Conservation (phyloP, 2,888 invertebrate genomes). For the Erebia aethiops region DNA sequence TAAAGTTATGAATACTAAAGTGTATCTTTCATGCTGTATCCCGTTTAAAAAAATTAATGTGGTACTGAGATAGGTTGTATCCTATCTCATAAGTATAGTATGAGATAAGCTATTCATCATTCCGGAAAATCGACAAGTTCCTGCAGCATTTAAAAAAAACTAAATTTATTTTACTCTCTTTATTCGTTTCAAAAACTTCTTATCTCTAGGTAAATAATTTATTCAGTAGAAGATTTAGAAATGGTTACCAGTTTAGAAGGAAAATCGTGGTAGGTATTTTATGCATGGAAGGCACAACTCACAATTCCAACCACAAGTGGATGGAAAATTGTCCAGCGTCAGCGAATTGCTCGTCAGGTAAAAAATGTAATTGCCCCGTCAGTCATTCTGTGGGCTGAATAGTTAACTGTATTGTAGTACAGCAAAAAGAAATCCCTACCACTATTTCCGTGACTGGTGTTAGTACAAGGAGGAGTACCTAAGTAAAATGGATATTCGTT, state of each 20-base stretch:
- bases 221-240: not conserved
- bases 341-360: constrained; percentile 24
- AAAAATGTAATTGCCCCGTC: constrained; percentile 32
- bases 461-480: not conserved
- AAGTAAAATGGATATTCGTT: too few species aligned
- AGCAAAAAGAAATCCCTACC: not conserved
- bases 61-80: too few species aligned
- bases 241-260: not conserved
- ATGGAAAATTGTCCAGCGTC: constrained; percentile 16
- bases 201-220: not conserved
- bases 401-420: not conserved
- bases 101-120: too few species aligned
- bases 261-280: constrained; percentile 6
- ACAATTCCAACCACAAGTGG: constrained; percentile 3
- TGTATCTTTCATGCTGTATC: too few species aligned
- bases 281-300: not conserved
- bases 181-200: not conserved
- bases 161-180: too few species aligned
- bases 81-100: too few species aligned
- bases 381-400: constrained; percentile 27
- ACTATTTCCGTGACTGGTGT: not conserved
- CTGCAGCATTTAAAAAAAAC: too few species aligned
- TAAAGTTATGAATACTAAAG: too few species aligned
- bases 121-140: too few species aligned
- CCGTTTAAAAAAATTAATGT: too few species aligned